Conservation (phyloP, 2,888 invertebrate genomes). For the Drosophila dives region DNA sequence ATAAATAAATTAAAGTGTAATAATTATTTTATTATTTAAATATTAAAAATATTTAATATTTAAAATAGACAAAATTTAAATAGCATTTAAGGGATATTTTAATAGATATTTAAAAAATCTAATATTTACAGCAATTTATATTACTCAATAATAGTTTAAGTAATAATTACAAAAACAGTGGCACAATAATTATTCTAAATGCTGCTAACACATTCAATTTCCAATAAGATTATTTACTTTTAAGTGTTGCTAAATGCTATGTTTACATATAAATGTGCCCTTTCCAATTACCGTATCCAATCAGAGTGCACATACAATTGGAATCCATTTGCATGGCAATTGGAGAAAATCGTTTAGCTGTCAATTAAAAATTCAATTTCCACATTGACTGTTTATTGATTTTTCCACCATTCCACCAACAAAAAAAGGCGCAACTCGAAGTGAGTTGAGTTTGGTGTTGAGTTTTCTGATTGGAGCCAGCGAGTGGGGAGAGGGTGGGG, state of each 20-base stretch:
- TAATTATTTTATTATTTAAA: background rate
- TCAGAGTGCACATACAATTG: slow-evolving; percentile 27
- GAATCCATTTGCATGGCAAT: slow-evolving; percentile 62
- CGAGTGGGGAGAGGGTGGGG: background rate
- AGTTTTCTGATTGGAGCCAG: background rate
- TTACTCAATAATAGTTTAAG: background rate
- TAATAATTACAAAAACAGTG: background rate
- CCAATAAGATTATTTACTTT: background rate
- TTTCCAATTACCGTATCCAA: slow-evolving; percentile 38
- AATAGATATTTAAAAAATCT: background rate
- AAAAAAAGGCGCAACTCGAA: slow-evolving; percentile 23
- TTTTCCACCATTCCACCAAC: slow-evolving; percentile 46
- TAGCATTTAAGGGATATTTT: background rate
- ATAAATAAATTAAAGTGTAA: background rate
- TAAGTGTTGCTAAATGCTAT: background rate
- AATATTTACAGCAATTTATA: background rate
- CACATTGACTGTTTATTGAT: slow-evolving; percentile 68
- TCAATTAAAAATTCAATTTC: slow-evolving; percentile 76
- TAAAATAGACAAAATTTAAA: background rate
- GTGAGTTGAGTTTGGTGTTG: slow-evolving; percentile 11
- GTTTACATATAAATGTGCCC: slow-evolving; percentile 42
- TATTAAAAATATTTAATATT: background rate
- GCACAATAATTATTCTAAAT: background rate
- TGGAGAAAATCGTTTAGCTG: slow-evolving; percentile 72
- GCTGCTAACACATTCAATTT: background rate